Evolutionary conservation across 2,113 vertebrate species (phyloP), one percentile per base, ranked within the genome.

Genomic region (Eulemur rufifrons): DNA sequence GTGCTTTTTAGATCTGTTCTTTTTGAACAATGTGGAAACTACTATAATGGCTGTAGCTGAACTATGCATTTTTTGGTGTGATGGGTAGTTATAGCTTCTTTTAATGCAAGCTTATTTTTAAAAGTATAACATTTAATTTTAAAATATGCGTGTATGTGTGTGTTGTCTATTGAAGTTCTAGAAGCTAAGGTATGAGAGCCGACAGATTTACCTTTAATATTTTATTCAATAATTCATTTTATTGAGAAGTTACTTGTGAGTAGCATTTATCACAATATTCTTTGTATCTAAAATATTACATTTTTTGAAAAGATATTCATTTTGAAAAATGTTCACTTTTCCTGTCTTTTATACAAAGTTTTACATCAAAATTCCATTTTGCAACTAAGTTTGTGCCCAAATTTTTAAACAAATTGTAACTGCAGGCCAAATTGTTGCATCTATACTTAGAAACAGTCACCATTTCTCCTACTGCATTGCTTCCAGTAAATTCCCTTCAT

Each of bases 281-380:
- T 56, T 84, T 73, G 23, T 56, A n/a, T 64, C 17, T 78, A 92
- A 95, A 71, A 32, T 89, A 84, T 20, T 85, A 81, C n/a, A 54
- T 50, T 80, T 91, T 93, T 94, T 84, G 47, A 91, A 95, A 93
- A 84, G 1, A 47, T 39, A 52, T 1, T 87, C 9, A 76, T 66
- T 95, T 74, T 82, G 52, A 39, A 42, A 89, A 92, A 29, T 66
- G 54, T 83, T 80, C 4, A 45, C 47, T 59, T 71, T 83, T 37
- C 27, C 32, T 50, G 63, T 39, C 8, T 86, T 94, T 86, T 86
- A 15, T 56, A 47, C 45, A 69, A 69, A 64, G 11, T 73, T 90
- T 91, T 86, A 45, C 54, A 92, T 86, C 84, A 86, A 61, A 78
- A 83, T 93, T 78, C 6, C 56, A 45, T 86, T 94, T 83, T 86